Conservation (phyloP, 2,113 vertebrate genomes). For the Chaetorhynchus papuensis region DNA sequence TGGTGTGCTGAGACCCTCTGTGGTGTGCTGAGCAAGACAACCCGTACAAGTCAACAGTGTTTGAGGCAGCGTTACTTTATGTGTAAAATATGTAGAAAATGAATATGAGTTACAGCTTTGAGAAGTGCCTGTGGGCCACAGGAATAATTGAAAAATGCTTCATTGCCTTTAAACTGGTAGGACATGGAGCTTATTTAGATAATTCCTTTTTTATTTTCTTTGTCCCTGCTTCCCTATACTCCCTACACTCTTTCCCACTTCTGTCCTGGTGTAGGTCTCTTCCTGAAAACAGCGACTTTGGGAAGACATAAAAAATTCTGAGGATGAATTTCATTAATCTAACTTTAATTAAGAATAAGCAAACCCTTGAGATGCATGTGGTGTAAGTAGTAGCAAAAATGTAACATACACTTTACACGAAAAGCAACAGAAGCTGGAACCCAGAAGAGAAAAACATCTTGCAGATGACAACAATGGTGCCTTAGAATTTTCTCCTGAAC, state of each 20-base stretch:
- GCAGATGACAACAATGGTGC: not conserved
- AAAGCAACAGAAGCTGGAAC: conserved; percentile 6
- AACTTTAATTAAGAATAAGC: not conserved
- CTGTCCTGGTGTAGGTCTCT: not conserved
- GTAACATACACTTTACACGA: not conserved
- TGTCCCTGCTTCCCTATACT: not conserved
- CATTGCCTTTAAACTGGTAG: not conserved
- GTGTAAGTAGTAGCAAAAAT: not conserved
- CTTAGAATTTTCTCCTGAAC: not conserved
- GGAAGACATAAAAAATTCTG: not conserved
- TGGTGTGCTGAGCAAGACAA: not conserved
- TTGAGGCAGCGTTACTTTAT: not conserved
- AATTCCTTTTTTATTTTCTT: not conserved
- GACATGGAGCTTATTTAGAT: not conserved
- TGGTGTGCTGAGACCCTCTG: not conserved
- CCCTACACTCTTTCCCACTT: not conserved
- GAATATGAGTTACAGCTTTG: not conserved
- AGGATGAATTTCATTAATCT: not conserved
- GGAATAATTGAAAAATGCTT: not conserved
- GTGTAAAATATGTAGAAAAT: not conserved
- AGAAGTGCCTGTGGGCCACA: not conserved
- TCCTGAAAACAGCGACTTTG: not conserved
- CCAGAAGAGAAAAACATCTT: not conserved
- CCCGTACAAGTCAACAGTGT: not conserved
- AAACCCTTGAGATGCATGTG: not conserved